Percentiles rank a stretch among this genome's conserved stretches.
phyloP scores from a whole-genome alignment of 1,140 invertebrate species.

The Hylyphantes graminicola region DNA sequence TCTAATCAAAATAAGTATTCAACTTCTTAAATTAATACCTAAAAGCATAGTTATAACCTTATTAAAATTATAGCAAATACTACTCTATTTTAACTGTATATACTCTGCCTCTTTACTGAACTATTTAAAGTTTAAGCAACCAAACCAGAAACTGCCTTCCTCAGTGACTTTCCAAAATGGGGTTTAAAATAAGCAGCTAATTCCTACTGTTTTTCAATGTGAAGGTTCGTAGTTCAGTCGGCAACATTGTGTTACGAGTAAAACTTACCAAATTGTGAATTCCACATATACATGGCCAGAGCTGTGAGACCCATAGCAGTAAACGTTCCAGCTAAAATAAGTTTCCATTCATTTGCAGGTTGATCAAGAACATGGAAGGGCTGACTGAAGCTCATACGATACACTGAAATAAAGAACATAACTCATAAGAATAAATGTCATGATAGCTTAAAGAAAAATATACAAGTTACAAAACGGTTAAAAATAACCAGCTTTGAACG shows the following conservation, averaged over 20 bases:
- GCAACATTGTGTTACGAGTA: not conserved
- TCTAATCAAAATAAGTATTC: too few species aligned
- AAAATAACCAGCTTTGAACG: not conserved
- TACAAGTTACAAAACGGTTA: not conserved
- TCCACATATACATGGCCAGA: slow-evolving; percentile 43
- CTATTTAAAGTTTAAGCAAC: not conserved
- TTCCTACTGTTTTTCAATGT: not conserved
- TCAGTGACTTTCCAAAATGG: not conserved
- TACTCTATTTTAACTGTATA: not conserved
- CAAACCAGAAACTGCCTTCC: not conserved
- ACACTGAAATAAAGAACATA: slow-evolving; percentile 33
- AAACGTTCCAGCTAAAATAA: slow-evolving; percentile 48
- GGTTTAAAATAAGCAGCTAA: not conserved
- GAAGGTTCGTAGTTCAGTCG: not conserved
- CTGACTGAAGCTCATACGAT: slow-evolving; percentile 52
- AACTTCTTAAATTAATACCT: too few species aligned
- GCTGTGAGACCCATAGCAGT: slow-evolving; percentile 53
- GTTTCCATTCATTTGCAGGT: slow-evolving; percentile 54
- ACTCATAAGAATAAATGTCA: not conserved
- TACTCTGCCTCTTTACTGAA: not conserved
- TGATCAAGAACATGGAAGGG: slow-evolving; percentile 28
- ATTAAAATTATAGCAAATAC: too few species aligned
- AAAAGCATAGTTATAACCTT: too few species aligned
- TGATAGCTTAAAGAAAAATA: not conserved
- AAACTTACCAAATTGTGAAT: slow-evolving; percentile 10